Base-by-base conservation (phyloP, 1,140 invertebrate species). In the Cyclargus thomasi region DNA sequence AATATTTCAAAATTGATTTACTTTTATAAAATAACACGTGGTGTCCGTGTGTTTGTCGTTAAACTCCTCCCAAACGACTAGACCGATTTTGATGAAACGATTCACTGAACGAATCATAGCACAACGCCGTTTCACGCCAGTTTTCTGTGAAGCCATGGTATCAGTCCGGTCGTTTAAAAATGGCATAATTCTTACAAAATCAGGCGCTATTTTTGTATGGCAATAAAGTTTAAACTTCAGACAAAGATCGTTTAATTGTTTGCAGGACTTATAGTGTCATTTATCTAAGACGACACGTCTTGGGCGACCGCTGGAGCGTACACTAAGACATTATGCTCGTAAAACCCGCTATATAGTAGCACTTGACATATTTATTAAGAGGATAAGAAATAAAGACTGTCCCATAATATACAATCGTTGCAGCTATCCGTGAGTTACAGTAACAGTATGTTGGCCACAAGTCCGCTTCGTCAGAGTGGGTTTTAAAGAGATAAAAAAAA, bases 1-100 rank as follows among this genome's bases (percentile, higher is more conserved):
- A 76, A 82, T 79, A 70, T 70, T 66, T 64, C 29, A 62, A 29
- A 72, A 74, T 74, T 65, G 68, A 70, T 70, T 72, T 21, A 59
- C n/a, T n/a, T n/a, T n/a, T n/a, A n/a, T n/a, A n/a, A n/a, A n/a
- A n/a, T n/a, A n/a, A n/a, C n/a, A n/a, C n/a, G n/a, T 35, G 3
- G 8, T 35, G 29, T 35, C 3, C 3, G 3, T 35, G n/a, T n/a
- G n/a, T n/a, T n/a, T n/a, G n/a, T n/a, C n/a, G n/a, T n/a, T n/a
- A n/a, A n/a, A n/a, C n/a, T n/a, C n/a, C n/a, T n/a, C n/a, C n/a
- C n/a, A n/a, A n/a, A n/a, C n/a, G n/a, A n/a, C n/a, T n/a, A n/a
- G 3, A 35, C 8, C 29, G 29, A 35, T 35, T 35, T 35, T 35
- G 8, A 35, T 35, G 8, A 5, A 35, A 8, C 8, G 8, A 35